These are phyloP conservation scores for Charina bottae DNA, from an alignment of 2,113 vertebrate species.

Conservation along the genomic window DNA sequence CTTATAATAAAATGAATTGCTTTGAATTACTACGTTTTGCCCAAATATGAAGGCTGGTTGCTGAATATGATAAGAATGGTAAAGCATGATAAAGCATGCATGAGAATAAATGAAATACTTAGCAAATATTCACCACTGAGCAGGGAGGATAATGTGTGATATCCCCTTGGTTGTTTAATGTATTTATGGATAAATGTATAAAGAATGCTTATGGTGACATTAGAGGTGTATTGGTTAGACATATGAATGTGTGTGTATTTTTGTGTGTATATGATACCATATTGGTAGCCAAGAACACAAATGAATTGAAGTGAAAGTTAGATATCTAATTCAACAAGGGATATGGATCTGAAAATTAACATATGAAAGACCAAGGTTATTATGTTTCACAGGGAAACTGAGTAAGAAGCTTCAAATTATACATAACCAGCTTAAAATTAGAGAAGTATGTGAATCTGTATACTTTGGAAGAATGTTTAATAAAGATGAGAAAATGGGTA, in stretches of 20 bases:
- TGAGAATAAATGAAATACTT: not conserved
- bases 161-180: not conserved
- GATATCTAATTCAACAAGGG: not conserved
- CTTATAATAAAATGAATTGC: not conserved
- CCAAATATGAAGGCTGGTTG: not conserved
- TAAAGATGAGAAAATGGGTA: not conserved
- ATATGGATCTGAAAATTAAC: not conserved
- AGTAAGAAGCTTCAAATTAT: not conserved
- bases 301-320: not conserved
- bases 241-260: not conserved
- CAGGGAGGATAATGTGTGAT: not conserved
- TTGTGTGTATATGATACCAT: not conserved
- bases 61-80: not conserved
- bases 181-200: not conserved
- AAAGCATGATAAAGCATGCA: not conserved
- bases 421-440: not conserved
- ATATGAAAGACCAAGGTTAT: not conserved
- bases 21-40: not conserved
- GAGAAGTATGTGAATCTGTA: not conserved
- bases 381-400: not conserved
- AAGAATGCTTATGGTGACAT: not conserved
- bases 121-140: not conserved
- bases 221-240: not conserved
- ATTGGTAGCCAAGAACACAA: not conserved
- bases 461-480: not conserved